These are phyloP conservation scores for Hydrolagus colliei DNA, from an alignment of 2,797 vertebrate species.

Conservation along the genomic window DNA sequence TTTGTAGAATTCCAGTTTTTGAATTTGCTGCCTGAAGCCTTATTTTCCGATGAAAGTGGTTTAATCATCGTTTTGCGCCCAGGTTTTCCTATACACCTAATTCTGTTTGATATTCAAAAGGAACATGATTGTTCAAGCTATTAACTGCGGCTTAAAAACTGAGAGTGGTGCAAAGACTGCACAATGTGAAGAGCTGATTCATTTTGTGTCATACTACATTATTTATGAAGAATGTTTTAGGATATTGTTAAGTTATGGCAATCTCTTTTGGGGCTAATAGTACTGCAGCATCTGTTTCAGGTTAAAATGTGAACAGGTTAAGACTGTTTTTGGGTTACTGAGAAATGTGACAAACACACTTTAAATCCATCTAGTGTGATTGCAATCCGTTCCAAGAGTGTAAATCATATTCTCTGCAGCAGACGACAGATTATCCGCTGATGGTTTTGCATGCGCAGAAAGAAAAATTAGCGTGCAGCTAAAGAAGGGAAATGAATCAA, in stretches of 20 bases:
- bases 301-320: too few species aligned
- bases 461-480: background rate
- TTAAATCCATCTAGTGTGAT: background rate
- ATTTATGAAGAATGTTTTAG: background rate
- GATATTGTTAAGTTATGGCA: background rate
- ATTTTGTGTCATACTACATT: constrained; percentile 2
- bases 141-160: background rate
- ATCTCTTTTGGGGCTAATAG: background rate
- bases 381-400: background rate
- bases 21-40: background rate
- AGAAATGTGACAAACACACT: background rate
- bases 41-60: background rate
- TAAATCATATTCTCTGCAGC: background rate
- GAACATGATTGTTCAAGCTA: constrained; percentile 4
- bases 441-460: background rate
- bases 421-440: background rate
- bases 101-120: background rate
- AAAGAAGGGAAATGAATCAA: too few species aligned
- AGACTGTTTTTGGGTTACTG: background rate
- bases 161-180: background rate
- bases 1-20: background rate
- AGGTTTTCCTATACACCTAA: background rate
- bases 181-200: background rate
- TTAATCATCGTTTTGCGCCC: background rate
- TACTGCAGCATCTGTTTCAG: too few species aligned